A percentile compares a stretch with the other conserved stretches of the same genome.
Conservation (phyloP, 1,140 invertebrate genomes). For the Grapholita molesta region DNA sequence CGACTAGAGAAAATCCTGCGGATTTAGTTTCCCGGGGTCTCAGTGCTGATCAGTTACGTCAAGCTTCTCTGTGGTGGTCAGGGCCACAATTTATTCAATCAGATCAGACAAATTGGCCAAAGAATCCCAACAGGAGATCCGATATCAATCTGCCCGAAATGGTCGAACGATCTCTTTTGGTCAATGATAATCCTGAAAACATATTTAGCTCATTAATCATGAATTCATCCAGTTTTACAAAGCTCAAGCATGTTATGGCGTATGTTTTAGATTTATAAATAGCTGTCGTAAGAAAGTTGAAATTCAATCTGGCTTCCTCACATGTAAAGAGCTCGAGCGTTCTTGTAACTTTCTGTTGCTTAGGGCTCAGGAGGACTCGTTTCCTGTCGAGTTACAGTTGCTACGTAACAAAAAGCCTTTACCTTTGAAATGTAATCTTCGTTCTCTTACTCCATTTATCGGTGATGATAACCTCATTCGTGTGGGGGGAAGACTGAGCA, state of each 20-base stretch:
- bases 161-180: background rate
- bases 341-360: background rate
- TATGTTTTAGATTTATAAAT: background rate
- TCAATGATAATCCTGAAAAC: background rate
- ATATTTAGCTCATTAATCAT: background rate
- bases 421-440: background rate
- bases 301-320: conserved; percentile 17
- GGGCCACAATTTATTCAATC: background rate
- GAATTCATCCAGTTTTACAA: background rate
- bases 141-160: background rate
- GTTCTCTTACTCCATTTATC: background rate
- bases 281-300: background rate
- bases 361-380: conserved; percentile 9
- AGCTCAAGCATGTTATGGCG: background rate
- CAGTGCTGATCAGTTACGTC: conserved; percentile 17
- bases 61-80: conserved; percentile 15
- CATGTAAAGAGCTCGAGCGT: background rate
- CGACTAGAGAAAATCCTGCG: conserved; percentile 26
- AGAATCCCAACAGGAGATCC: background rate
- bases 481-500: no score
- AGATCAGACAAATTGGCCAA: background rate
- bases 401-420: background rate
- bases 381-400: background rate
- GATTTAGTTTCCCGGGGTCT: conserved; percentile 28
- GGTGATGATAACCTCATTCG: background rate